These are phyloP conservation scores for Pristionchus entomophagus DNA, from an alignment of 2,888 invertebrate genomes.

Conservation along the genomic window DNA sequence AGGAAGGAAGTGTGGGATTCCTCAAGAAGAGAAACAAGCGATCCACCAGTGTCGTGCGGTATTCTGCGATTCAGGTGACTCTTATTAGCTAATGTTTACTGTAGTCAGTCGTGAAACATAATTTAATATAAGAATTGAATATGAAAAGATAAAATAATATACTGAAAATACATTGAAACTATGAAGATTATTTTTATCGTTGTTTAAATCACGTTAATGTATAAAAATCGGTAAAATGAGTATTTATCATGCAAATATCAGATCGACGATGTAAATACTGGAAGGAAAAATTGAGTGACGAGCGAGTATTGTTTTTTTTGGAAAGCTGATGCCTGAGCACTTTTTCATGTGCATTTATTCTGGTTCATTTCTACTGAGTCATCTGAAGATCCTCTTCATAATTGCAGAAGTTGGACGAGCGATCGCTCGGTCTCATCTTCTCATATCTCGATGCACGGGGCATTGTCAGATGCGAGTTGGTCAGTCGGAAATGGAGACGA, in stretches of 20 bases:
- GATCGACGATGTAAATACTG: too few relatives aligned
- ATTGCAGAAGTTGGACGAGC: conserved; percentile 58
- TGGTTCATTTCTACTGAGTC: too few relatives aligned
- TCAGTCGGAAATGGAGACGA: conserved; percentile 59
- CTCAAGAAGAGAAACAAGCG: conserved; percentile 26
- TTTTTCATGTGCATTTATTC: too few relatives aligned
- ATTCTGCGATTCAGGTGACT: background rate
- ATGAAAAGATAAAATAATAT: background rate
- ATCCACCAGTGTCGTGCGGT: background rate
- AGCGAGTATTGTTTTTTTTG: too few relatives aligned
- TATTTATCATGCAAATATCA: too few relatives aligned
- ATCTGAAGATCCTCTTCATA: too few relatives aligned
- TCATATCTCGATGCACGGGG: background rate
- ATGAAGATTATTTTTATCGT: too few relatives aligned
- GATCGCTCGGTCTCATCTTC: conserved; percentile 53
- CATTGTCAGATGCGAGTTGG: conserved; percentile 54
- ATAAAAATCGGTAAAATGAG: too few relatives aligned
- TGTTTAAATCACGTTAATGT: too few relatives aligned
- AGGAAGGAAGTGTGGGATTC: background rate
- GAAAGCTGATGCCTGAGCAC: too few relatives aligned
- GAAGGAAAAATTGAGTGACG: too few relatives aligned
- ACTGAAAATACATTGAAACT: background rate
- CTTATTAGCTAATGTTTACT: background rate
- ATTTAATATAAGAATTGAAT: background rate
- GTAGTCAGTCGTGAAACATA: background rate